phyloP scores from a whole-genome alignment of 1,140 invertebrate species.

The Papilio machaon region DNA sequence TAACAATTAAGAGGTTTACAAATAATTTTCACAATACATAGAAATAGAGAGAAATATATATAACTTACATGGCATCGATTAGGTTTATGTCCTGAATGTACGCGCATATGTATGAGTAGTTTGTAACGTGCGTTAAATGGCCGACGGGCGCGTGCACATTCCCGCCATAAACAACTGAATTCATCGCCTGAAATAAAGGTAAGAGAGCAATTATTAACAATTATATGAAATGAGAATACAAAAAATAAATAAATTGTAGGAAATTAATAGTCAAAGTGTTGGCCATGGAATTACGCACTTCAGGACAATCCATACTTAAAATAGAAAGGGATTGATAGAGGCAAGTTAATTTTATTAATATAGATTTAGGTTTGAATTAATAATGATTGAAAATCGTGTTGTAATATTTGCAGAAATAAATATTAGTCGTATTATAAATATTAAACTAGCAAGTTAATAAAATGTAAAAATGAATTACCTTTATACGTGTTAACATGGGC shows the following conservation, averaged over 20 bases:
- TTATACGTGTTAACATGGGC: constrained; percentile 93
- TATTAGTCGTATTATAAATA: too few species aligned
- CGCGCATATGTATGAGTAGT: constrained; percentile 97
- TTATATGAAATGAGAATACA: neutral
- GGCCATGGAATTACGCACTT: neutral
- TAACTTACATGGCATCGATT: constrained; percentile 96
- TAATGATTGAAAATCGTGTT: too few species aligned
- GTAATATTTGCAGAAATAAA: too few species aligned
- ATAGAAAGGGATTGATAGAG: too few species aligned
- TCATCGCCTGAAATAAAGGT: constrained; percentile 86
- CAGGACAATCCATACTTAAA: too few species aligned
- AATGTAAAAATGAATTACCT: constrained; percentile 65
- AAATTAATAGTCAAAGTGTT: neutral
- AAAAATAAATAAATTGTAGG: neutral
- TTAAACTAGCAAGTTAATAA: too few species aligned
- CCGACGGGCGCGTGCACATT: constrained; percentile 91
- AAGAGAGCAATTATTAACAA: neutral
- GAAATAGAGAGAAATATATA: too few species aligned
- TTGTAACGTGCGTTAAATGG: constrained; percentile 99
- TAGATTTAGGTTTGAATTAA: too few species aligned
- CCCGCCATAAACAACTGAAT: constrained; percentile 95
- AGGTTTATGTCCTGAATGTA: constrained; percentile 97
- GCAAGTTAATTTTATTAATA: too few species aligned
- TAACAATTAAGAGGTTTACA: too few species aligned
- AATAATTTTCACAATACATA: too few species aligned